Evolutionary conservation across 1,140 invertebrate species (phyloP).

Genomic region (Caligus rogercresseyi): DNA sequence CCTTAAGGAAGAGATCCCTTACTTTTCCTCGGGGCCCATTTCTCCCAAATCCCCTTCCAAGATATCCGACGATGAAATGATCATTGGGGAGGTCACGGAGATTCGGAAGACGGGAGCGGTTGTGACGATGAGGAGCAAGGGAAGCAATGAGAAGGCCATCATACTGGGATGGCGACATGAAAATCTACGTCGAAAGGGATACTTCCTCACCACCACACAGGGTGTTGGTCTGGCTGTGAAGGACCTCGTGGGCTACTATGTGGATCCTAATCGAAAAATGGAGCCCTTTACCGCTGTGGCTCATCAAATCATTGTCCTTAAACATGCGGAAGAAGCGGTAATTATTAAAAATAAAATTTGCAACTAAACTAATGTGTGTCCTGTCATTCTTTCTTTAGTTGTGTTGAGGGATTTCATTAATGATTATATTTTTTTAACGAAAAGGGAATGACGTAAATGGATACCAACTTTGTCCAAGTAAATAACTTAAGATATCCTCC

Average conservation of each 20-base stretch:
- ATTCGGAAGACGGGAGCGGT: constrained; percentile 14
- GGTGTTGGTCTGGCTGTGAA: background rate
- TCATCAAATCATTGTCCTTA: background rate
- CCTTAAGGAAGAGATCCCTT: background rate
- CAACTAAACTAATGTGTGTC: too few species aligned
- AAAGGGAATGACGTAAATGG: too few species aligned
- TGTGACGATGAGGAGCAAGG: background rate
- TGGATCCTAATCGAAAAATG: background rate
- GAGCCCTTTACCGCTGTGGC: background rate
- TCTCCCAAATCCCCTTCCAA: background rate
- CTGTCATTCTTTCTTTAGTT: too few species aligned
- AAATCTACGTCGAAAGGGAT: background rate
- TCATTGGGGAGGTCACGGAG: background rate
- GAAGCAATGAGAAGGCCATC: background rate
- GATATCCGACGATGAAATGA: background rate
- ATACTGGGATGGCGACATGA: background rate
- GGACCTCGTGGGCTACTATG: background rate
- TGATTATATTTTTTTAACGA: too few species aligned
- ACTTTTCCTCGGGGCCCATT: background rate
- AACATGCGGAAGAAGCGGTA: constrained; percentile 1
- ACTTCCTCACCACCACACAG: constrained; percentile 1
- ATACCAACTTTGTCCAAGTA: too few species aligned
- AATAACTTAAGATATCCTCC: too few species aligned
- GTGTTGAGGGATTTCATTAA: too few species aligned
- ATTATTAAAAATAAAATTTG: too few species aligned